phyloP scores from a whole-genome alignment of 2,113 vertebrate species.

The Etheostoma spectabile region DNA sequence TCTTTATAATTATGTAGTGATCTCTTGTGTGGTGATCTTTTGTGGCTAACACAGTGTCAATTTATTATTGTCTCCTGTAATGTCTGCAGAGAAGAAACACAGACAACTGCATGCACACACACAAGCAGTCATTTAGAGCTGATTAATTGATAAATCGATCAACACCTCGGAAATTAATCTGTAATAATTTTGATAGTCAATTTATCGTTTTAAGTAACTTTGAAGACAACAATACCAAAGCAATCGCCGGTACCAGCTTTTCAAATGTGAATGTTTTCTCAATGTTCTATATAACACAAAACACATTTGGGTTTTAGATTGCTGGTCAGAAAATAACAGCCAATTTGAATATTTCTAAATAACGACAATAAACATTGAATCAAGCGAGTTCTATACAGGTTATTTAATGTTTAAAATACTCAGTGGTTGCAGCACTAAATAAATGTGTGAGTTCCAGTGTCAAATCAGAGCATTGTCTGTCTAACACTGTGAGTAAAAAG shows the following conservation, averaged over 20 bases:
- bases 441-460: not conserved
- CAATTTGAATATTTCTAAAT: not conserved
- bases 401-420: not conserved
- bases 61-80: not conserved
- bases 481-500: constrained; percentile 14
- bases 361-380: not conserved
- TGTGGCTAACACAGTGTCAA: not conserved
- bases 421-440: not conserved
- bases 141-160: not conserved
- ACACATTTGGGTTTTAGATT: not conserved
- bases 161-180: not conserved
- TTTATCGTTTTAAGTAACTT: too few species aligned
- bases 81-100: constrained; percentile 14
- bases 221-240: not conserved
- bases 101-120: constrained; percentile 27
- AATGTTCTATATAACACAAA: not conserved
- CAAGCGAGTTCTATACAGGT: not conserved
- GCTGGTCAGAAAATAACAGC: not conserved
- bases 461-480: constrained; percentile 7
- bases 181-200: constrained; percentile 1
- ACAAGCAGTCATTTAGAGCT: not conserved
- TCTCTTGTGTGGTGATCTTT: constrained; percentile 9
- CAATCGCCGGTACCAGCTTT: not conserved
- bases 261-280: not conserved
- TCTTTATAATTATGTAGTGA: constrained; percentile 1